Conservation (phyloP, 2,797 vertebrate genomes). For the Dallia pectoralis region DNA sequence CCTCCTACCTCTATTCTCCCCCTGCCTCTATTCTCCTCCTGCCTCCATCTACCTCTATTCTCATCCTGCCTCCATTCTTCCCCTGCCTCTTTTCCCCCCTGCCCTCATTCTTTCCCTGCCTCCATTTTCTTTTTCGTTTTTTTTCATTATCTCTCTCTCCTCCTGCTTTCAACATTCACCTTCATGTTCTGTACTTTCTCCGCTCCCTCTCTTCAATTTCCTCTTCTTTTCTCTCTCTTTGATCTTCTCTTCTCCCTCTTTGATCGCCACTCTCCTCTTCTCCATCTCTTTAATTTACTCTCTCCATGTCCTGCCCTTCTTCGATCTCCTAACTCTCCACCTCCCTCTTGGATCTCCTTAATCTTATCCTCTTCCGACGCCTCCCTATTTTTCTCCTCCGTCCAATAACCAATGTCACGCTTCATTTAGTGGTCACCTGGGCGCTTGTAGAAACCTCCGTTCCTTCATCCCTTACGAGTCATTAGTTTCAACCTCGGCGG, state of each 20-base stretch:
- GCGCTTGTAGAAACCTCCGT: constrained; percentile 47
- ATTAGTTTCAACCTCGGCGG: constrained; percentile 46
- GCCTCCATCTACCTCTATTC: too few relatives aligned
- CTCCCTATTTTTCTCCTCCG: constrained; percentile 23
- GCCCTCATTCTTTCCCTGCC: background rate
- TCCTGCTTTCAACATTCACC: too few relatives aligned
- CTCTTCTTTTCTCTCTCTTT: background rate
- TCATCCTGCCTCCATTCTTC: background rate
- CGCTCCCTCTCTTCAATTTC: constrained; percentile 7
- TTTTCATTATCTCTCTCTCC: too few relatives aligned
- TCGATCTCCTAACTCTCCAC: background rate
- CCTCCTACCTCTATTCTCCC: background rate
- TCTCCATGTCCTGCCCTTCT: background rate
- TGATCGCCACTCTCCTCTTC: background rate
- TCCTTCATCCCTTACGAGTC: constrained; percentile 22
- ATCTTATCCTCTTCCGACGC: background rate
- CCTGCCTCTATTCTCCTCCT: too few relatives aligned
- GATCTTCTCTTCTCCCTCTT: background rate
- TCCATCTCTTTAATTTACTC: background rate
- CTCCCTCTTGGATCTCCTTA: background rate
- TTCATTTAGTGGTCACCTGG: constrained; percentile 55
- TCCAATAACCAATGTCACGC: constrained; percentile 50
- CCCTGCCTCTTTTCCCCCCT: background rate
- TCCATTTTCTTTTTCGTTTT: too few relatives aligned
- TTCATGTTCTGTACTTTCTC: background rate